Evolutionary conservation across 2,113 vertebrate genomes (phyloP), one percentile per base, ranked within the genome.

Genomic region (Todiramphus saurophagus): DNA sequence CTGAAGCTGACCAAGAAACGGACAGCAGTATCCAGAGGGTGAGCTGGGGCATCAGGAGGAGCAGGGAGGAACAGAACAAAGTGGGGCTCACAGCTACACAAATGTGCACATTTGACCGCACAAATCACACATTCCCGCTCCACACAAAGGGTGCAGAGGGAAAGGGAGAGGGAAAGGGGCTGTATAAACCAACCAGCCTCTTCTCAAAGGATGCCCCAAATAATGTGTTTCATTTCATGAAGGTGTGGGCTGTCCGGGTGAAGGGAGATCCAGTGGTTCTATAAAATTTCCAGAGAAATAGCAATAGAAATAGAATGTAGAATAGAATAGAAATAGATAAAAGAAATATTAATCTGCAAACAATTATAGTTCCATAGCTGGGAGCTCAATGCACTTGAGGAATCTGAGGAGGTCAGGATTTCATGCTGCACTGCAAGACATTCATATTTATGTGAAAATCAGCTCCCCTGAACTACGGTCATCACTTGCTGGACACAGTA

Each of bases 1-100:
- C 21, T 74, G 68, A 66, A 83, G 69, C 25, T 10, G 30, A 56
- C 23, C 2, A 13, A 66, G 46, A 66, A 80, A 77, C 13, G 39
- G 24, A 43, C 1, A 7, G 5, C 0, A 1, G 62, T 37, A 59
- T 19, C 24, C n/a, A n/a, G 51, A 63, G 28, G 59, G 63, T 16
- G 43, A 16, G 18, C 59, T 19, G 50, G 9, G 35, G 37, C 31
- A n/a, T 28, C 46, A 13, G 21, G 17, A 37, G 19, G 18, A 76
- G 46, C 9, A 62, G 30, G 25, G 37, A 56, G 19, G 3, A 13
- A 64, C 43, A 83, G 44, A 30, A 51, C 11, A 11, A 76, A 56
- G 35, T 3, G 39, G 2, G 24, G 30, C 43, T 31, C 35, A 66
- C 30, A 77, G 14, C 8, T 68, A 39, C 46, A n/a, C 5, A 44